These are phyloP conservation scores for Dolichoris vasculosae DNA, from an alignment of 1,140 invertebrate species.

Conservation along the genomic window DNA sequence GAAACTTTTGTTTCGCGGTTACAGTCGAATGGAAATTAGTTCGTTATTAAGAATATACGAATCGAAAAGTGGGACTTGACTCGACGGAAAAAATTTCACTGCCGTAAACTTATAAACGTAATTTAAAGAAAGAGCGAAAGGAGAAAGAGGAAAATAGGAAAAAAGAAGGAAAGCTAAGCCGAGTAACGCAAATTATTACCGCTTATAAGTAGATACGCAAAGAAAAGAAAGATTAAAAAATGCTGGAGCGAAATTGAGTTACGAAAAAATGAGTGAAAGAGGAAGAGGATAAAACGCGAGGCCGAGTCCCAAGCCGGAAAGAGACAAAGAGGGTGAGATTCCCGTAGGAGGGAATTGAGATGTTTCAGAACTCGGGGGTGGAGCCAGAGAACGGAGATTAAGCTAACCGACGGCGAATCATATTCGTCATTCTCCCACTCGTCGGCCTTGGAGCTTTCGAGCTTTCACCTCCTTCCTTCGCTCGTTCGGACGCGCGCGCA, in stretches of 20 bases:
- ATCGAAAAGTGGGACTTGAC: background rate
- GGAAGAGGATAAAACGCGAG: background rate
- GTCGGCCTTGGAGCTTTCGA: background rate
- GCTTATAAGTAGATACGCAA: background rate
- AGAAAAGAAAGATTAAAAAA: constrained; percentile 8
- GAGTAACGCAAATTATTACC: constrained; percentile 13
- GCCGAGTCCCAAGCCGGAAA: background rate
- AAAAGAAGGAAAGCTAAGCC: background rate
- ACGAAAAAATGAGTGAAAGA: constrained; percentile 30
- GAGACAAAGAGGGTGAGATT: background rate
- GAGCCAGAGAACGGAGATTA: constrained; percentile 28
- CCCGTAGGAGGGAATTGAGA: constrained; percentile 48
- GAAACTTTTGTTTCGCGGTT: background rate
- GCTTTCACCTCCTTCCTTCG: background rate
- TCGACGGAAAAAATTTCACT: background rate
- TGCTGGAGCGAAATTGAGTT: constrained; percentile 34
- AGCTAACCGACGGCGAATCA: constrained; percentile 34
- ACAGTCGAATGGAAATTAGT: background rate
- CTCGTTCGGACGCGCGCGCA: background rate
- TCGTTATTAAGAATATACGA: background rate
- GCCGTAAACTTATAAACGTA: background rate
- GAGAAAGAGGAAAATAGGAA: background rate
- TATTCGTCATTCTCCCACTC: constrained; percentile 20
- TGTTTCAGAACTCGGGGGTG: constrained; percentile 33
- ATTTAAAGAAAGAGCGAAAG: background rate